Percentiles rank a stretch among this genome's conserved stretches.
phyloP scores from a whole-genome alignment of 2,797 vertebrate species.

The Tachyglossus aculeatus region DNA sequence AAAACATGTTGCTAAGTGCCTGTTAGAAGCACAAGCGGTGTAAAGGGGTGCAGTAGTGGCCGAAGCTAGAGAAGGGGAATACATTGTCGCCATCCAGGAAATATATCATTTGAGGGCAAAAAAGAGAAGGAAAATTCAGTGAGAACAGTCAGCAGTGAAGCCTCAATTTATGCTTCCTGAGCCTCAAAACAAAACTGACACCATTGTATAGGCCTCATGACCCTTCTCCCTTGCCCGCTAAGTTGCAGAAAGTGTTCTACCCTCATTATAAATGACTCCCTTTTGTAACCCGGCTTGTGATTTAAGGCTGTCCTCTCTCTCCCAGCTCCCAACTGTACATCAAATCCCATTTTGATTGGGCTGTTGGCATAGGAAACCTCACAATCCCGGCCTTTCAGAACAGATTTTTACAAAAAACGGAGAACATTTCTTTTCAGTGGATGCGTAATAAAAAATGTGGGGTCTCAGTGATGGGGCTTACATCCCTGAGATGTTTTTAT shows the following conservation, averaged over 20 bases:
- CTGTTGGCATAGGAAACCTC: background rate
- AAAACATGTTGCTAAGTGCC: conserved; percentile 9
- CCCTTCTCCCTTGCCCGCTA: background rate
- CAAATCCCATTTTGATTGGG: background rate
- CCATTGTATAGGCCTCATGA: background rate
- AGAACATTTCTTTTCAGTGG: background rate
- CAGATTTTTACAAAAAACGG: background rate
- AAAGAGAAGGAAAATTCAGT: background rate
- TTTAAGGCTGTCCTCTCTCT: background rate
- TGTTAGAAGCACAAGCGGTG: conserved; percentile 16
- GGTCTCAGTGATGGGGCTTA: background rate
- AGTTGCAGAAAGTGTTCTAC: background rate
- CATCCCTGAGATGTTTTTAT: background rate
- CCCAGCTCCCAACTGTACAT: background rate
- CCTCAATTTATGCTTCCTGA: background rate
- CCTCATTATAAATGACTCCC: background rate
- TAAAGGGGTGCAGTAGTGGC: conserved; percentile 8
- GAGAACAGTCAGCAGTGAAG: background rate
- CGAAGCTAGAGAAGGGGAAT: background rate
- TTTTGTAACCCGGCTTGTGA: background rate
- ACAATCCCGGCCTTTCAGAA: conserved; percentile 4
- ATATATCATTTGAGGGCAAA: background rate
- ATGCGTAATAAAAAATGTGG: background rate
- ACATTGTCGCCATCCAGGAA: conserved; percentile 3
- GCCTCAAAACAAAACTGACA: background rate